Conservation (phyloP, 2,797 vertebrate genomes). For the Chanos chanos region DNA sequence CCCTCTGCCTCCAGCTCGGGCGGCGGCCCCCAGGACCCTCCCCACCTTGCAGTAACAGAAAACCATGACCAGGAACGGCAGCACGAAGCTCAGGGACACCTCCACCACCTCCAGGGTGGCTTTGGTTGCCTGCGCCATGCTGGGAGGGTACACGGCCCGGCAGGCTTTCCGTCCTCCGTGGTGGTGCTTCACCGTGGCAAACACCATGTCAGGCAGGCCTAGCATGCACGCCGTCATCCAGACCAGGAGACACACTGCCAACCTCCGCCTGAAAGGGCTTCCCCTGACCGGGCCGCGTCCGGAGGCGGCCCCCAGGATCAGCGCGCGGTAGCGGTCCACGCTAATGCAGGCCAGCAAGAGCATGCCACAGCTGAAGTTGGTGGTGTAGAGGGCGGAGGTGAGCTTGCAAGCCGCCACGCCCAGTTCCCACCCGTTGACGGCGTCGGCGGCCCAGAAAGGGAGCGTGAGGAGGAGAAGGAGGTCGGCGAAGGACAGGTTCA, state of each 20-base stretch:
- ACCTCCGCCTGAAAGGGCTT: constrained; percentile 61
- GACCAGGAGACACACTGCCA: constrained; percentile 62
- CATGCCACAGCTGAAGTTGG: constrained; percentile 91
- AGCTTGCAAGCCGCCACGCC: constrained; percentile 79
- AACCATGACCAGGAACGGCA: constrained; percentile 84
- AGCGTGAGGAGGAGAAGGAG: constrained; percentile 85
- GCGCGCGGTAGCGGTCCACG: constrained; percentile 80
- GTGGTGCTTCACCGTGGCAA: constrained; percentile 69
- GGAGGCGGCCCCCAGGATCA: constrained; percentile 57
- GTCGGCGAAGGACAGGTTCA: constrained; percentile 87
- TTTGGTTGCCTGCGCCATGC: constrained; percentile 67
- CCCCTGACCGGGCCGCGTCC: constrained; percentile 34
- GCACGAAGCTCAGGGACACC: constrained; percentile 79
- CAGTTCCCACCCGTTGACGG: constrained; percentile 84
- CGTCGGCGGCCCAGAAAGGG: constrained; percentile 88
- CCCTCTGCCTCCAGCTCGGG: constrained; percentile 61
- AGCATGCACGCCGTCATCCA: constrained; percentile 77
- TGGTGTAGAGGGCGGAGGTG: constrained; percentile 78
- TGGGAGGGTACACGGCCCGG: constrained; percentile 68
- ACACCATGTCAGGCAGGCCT: constrained; percentile 80
- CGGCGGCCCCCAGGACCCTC: constrained; percentile 64
- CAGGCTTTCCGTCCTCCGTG: constrained; percentile 64
- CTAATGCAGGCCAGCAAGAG: constrained; percentile 90
- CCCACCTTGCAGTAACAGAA: constrained; percentile 79
- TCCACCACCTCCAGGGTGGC: constrained; percentile 79